phyloP scores from a whole-genome alignment of 2,888 invertebrate genomes.

The Cyaniris semiargus region DNA sequence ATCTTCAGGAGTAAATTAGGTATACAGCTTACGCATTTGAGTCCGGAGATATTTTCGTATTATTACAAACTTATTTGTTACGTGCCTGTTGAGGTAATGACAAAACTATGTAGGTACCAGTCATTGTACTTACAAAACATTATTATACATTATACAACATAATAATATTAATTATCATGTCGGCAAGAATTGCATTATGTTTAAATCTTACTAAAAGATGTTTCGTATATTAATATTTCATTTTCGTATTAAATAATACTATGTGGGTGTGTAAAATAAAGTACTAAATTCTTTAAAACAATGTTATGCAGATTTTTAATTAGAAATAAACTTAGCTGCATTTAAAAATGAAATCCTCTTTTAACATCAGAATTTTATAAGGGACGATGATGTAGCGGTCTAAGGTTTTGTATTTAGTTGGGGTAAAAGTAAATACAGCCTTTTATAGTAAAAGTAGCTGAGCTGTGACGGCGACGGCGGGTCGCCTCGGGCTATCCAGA shows the following conservation, averaged over 20 bases:
- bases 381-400: constrained; percentile 3
- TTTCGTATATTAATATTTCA: neutral
- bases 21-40: too few species aligned
- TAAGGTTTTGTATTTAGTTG: constrained; percentile 8
- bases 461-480: constrained; percentile 64
- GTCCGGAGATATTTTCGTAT: neutral
- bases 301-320: neutral
- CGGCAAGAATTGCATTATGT: neutral
- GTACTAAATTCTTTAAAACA: neutral
- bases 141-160: too few species aligned
- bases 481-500: constrained; percentile 47
- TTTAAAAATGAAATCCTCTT: neutral
- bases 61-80: neutral
- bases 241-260: too few species aligned
- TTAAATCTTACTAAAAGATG: neutral
- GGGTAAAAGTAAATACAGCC: constrained; percentile 26
- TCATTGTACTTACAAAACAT: too few species aligned
- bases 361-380: neutral
- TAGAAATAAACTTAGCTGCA: neutral
- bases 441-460: constrained; percentile 44
- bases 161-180: too few species aligned
- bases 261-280: neutral
- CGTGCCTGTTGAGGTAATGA: neutral
- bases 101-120: neutral
- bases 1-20: neutral